These are phyloP conservation scores for Pseudotriccus pelzelni DNA, from an alignment of 2,797 vertebrate genomes.

Conservation along the genomic window DNA sequence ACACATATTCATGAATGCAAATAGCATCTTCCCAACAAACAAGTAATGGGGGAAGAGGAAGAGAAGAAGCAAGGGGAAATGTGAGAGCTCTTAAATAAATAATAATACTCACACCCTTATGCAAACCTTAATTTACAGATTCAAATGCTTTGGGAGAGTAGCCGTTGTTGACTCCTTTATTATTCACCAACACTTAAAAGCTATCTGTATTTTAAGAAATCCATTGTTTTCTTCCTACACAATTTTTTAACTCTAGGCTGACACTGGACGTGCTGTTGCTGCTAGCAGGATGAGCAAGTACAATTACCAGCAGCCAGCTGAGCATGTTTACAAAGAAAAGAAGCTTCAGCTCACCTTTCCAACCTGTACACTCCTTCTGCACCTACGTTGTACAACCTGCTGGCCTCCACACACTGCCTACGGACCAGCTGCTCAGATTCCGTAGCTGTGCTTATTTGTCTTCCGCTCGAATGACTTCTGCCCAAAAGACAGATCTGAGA, in stretches of 20 bases:
- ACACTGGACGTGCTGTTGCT: background rate
- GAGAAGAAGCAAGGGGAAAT: constrained; percentile 17
- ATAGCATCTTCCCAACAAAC: background rate
- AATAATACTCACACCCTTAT: constrained; percentile 27
- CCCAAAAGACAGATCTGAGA: background rate
- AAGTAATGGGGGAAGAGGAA: background rate
- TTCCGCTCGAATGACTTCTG: background rate
- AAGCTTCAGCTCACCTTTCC: background rate
- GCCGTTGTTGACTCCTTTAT: background rate
- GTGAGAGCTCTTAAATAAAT: constrained; percentile 58
- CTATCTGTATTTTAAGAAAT: background rate
- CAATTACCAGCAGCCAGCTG: background rate
- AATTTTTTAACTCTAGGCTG: constrained; percentile 1
- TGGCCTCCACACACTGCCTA: fast-evolving
- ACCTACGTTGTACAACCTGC: fast-evolving
- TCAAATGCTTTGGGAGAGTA: background rate
- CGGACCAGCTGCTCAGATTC: background rate
- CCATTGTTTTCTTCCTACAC: background rate
- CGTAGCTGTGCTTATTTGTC: fast-evolving
- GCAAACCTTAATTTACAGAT: constrained; percentile 11
- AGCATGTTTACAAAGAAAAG: background rate
- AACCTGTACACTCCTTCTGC: background rate
- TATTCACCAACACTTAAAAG: background rate
- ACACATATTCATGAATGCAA: background rate
- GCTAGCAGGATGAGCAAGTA: background rate